phyloP scores from a whole-genome alignment of 2,888 invertebrate genomes.

The Drosophila infuscata region DNA sequence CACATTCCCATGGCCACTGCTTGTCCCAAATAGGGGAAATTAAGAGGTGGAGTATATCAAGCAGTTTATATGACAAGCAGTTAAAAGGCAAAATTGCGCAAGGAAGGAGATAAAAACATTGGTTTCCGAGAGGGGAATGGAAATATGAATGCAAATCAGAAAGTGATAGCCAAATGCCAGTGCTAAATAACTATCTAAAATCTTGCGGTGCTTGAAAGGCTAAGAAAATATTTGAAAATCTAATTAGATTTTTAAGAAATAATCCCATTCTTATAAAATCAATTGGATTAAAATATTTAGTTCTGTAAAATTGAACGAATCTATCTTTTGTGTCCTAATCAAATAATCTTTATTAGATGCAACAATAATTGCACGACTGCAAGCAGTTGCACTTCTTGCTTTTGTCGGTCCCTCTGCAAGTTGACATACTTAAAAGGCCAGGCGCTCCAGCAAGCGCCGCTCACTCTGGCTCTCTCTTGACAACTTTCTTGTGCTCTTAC shows the following conservation, averaged over 20 bases:
- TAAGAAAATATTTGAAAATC: background rate
- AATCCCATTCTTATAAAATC: background rate
- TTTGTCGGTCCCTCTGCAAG: constrained; percentile 11
- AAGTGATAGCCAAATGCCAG: background rate
- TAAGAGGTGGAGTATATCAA: background rate
- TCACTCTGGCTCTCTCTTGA: constrained; percentile 1
- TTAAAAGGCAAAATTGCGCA: background rate
- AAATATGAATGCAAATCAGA: background rate
- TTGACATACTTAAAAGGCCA: constrained; percentile 38
- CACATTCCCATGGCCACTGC: background rate
- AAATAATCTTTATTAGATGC: background rate
- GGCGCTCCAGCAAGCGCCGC: background rate
- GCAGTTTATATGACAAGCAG: background rate
- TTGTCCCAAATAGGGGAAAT: background rate
- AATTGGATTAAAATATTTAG: rapidly evolving
- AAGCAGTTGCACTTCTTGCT: constrained; percentile 11
- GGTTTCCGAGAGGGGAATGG: background rate
- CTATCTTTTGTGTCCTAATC: background rate
- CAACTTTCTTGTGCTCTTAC: background rate
- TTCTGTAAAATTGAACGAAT: too few relatives aligned
- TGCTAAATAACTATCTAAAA: background rate
- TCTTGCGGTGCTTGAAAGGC: background rate
- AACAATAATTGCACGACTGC: background rate
- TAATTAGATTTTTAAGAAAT: background rate
- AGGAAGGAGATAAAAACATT: background rate